Evolutionary conservation across 2,888 invertebrate genomes (phyloP).

Genomic region (Halictus ligatus): DNA sequence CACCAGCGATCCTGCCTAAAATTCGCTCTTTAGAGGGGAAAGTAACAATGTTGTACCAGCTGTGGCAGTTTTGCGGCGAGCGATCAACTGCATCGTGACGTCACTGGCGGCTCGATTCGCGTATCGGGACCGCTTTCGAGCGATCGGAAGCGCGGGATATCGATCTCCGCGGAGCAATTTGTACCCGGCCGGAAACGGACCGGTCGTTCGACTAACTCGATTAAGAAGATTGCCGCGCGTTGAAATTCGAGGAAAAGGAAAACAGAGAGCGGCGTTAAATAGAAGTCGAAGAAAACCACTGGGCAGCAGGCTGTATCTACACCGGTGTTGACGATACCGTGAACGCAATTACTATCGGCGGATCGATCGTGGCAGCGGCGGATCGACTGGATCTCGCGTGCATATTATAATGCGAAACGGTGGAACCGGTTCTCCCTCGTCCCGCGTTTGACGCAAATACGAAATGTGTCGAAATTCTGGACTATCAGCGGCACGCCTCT

Average conservation of each 20-base stretch:
- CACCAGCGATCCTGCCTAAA: background rate
- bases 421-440: slow-evolving; percentile 49
- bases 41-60: background rate
- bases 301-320: background rate
- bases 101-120: background rate
- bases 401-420: slow-evolving; percentile 48
- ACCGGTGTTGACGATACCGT: slow-evolving; percentile 41
- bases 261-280: background rate
- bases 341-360: slow-evolving; percentile 53
- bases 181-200: slow-evolving; percentile 27
- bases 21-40: background rate
- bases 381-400: slow-evolving; percentile 49
- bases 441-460: slow-evolving; percentile 55
- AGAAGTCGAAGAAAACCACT: background rate
- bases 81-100: background rate
- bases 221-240: slow-evolving; percentile 13
- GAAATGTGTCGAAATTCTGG: slow-evolving; percentile 61
- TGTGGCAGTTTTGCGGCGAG: background rate
- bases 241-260: slow-evolving; percentile 33
- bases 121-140: slow-evolving; percentile 5
- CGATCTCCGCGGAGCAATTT: slow-evolving; percentile 18
- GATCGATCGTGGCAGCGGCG: slow-evolving; percentile 53
- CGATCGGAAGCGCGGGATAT: slow-evolving; percentile 16
- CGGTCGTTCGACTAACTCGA: slow-evolving; percentile 28
- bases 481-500: slow-evolving; percentile 51